Conservation (phyloP, 2,888 invertebrate genomes). For the Troilus luridus region DNA sequence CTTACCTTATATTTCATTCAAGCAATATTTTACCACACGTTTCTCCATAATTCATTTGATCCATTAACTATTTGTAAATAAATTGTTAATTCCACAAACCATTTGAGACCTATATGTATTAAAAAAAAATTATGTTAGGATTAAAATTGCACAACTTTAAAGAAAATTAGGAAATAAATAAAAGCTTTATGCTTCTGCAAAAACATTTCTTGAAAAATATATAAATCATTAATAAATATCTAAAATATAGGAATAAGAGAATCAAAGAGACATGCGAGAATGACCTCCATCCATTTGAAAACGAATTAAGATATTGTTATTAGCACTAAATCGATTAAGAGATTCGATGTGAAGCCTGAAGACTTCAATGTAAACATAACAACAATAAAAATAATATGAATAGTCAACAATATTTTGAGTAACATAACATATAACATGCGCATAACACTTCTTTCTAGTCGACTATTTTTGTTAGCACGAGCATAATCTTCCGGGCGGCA, state of each 20-base stretch:
- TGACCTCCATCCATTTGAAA: background rate
- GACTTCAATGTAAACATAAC: background rate
- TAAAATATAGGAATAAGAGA: background rate
- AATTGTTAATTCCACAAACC: no score
- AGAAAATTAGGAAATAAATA: background rate
- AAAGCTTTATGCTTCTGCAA: background rate
- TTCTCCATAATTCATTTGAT: no score
- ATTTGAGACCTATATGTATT: no score
- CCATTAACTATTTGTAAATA: no score
- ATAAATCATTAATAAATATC: conserved; percentile 15
- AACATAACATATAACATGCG: background rate
- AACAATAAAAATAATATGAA: background rate
- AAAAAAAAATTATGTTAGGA: no score
- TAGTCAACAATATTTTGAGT: background rate
- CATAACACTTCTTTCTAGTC: background rate
- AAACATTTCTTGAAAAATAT: conserved; percentile 42
- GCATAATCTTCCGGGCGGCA: background rate
- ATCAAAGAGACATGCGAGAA: background rate
- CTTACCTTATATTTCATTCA: no score
- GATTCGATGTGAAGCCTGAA: background rate
- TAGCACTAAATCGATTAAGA: background rate
- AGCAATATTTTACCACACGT: no score
- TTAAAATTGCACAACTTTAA: background rate
- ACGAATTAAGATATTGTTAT: background rate
- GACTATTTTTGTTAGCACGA: background rate